Base-by-base conservation (phyloP, 1,140 invertebrate species). In the Eupeodes corollae region DNA sequence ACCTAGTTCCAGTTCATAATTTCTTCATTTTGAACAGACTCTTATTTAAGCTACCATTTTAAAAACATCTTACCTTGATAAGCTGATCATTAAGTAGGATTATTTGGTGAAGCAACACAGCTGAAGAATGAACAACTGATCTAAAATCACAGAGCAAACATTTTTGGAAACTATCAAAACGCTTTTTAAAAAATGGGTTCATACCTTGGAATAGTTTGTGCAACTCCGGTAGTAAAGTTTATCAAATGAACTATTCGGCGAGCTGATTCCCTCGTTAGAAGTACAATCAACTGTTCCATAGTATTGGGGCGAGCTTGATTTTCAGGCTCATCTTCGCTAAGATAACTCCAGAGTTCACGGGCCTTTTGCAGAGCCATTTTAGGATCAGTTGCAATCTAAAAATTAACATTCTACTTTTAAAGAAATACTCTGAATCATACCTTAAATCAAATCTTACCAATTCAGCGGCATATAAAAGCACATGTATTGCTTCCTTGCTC, bases 231-330 rank as follows among this genome's bases (percentile, higher is more conserved):
- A 2, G 77, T 77, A 49, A 78, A 84, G 62, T 88, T 87, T 38
- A 83, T 73, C 14, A 86, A 70, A 63, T 88, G 85, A 1, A 88
- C 85, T 6, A 86, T 63, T 47, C 81, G 73, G 21, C 86, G 73
- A 1, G 83, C 82, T 0, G 80, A 78, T 68, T 88, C 85, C 6
- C 85, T 69, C 0, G 81, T 78, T 19, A 88, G 58, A 34, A 89
- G 63, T 9, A 85, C 82, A 33, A 87, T 69, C 31, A 88, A 63
- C 58, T 88, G 80, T 57, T 88, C 86, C 8, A 88, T 57, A 1
- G 81, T 86, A 41, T 75, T 71, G 0, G 86, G 86, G 41, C 83
- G 75, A 1, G 82, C 80, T 67, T 88, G 86, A 68, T 88, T 88
- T 64, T 86, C 85, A 0, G 85, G 85, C 56, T 89, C 86, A 15